Base-by-base conservation (phyloP, 2,888 invertebrate species). In the Lydus trimaculatus region DNA sequence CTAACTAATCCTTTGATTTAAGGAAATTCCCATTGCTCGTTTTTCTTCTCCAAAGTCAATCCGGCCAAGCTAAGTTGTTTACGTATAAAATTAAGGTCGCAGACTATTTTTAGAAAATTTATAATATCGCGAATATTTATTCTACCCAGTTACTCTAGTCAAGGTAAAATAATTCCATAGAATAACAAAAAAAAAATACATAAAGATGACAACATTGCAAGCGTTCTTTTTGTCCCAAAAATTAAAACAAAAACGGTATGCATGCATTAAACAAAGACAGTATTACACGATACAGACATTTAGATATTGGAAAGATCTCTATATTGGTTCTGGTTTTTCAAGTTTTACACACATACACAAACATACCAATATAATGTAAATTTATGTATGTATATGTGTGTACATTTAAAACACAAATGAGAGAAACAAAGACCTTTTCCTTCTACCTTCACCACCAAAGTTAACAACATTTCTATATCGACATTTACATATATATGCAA, bases 291-390 rank as follows among this genome's bases (percentile, higher is more conserved):
- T 48, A 48, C 48, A 48, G 48, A 48, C 20, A 48, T 48, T 48
- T 48, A 5, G 36, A 36, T 15, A 15, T 9, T 15, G 48, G 20
- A 48, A 13, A 20, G 20, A 20, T 48, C 48, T 20, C 48, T 63
- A 56, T 36, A 58, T 58, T 66, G 70, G 58, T 75, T 74, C 75
- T 71, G 74, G 74, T 74, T 75, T 75, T 75, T 75, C 75, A 74
- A 72, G 75, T 74, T 73, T 72, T 67, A 31, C 68, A 64, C 70
- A 68, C 70, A 73, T 73, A 65, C 67, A 66, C 64, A 66, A 9
- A 48, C 20, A 48, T 11, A 20, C 9, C 8, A 48, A 20, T 48
- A 48, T 4, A 28, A 28, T 28, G 28, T 36, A 15, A 15, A 36
- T 36, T n/a, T 1, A 13, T 43, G 17, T 17, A 43, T 43, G 20